A percentile compares a stretch with the other conserved stretches of the same genome.
Evolutionary conservation across 2,113 vertebrate species (phyloP).

Genomic region (Sitta europaea): DNA sequence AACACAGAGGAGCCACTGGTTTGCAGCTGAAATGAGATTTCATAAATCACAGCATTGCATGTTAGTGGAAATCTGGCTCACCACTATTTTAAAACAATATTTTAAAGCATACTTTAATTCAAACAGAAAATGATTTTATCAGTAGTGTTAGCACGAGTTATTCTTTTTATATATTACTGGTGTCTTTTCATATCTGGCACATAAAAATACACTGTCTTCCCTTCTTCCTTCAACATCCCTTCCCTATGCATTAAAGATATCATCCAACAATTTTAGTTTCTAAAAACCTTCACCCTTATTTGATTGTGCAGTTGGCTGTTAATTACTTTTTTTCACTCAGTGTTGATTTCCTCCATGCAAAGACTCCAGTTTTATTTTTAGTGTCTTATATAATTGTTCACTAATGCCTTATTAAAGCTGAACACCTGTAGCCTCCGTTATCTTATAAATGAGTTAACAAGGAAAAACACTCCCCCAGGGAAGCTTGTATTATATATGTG

Average conservation of each 20-base stretch:
- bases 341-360: not conserved
- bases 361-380: conserved; percentile 18
- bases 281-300: not conserved
- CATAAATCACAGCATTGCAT: conserved; percentile 27
- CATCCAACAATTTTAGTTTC: not conserved
- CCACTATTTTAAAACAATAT: not conserved
- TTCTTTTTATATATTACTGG: not conserved
- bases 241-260: not conserved
- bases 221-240: not conserved
- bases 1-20: not conserved
- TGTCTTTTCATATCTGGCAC: not conserved
- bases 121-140: conserved; percentile 12
- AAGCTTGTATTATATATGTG: not conserved
- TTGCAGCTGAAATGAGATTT: conserved; percentile 49
- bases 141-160: not conserved
- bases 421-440: conserved; percentile 51
- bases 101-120: conserved; percentile 5
- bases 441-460: conserved; percentile 37
- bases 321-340: not conserved
- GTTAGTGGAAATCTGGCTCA: not conserved
- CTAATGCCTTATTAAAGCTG: conserved; percentile 47
- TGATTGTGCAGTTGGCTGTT: not conserved
- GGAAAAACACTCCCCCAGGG: not conserved
- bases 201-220: not conserved
- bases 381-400: conserved; percentile 23